Conservation (phyloP, 2,113 vertebrate genomes). For the Ceyx margarethae region DNA sequence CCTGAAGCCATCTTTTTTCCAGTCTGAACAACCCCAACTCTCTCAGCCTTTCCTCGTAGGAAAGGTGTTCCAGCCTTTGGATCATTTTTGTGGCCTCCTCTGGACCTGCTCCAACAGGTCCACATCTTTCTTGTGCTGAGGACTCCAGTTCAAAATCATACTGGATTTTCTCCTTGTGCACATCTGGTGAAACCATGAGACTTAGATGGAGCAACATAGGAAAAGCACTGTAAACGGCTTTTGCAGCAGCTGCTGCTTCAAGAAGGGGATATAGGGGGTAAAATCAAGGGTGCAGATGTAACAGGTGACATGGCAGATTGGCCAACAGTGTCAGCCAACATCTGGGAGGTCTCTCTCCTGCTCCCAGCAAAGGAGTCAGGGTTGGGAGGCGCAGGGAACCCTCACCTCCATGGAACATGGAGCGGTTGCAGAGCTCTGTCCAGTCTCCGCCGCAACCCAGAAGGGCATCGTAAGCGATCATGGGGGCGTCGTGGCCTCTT, state of each 20-base stretch:
- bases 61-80: background rate
- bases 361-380: rapidly evolving
- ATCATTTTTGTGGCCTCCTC: background rate
- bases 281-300: background rate
- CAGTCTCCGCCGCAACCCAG: slow-evolving; percentile 84
- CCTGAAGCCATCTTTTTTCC: background rate
- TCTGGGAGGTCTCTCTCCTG: background rate
- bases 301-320: background rate
- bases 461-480: slow-evolving; percentile 97
- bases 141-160: background rate
- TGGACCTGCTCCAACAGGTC: background rate
- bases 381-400: rapidly evolving
- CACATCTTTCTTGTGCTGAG: background rate
- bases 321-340: background rate
- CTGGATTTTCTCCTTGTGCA: background rate
- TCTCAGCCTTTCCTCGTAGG: background rate
- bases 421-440: slow-evolving; percentile 87
- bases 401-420: slow-evolving; percentile 95
- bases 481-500: slow-evolving; percentile 92
- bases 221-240: background rate
- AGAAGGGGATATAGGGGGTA: background rate
- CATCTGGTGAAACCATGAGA: background rate
- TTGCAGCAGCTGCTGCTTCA: background rate
- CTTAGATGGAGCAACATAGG: background rate
- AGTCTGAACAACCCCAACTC: background rate